These are phyloP conservation scores for Euplexia lucipara DNA, from an alignment of 2,888 invertebrate species.

Conservation along the genomic window DNA sequence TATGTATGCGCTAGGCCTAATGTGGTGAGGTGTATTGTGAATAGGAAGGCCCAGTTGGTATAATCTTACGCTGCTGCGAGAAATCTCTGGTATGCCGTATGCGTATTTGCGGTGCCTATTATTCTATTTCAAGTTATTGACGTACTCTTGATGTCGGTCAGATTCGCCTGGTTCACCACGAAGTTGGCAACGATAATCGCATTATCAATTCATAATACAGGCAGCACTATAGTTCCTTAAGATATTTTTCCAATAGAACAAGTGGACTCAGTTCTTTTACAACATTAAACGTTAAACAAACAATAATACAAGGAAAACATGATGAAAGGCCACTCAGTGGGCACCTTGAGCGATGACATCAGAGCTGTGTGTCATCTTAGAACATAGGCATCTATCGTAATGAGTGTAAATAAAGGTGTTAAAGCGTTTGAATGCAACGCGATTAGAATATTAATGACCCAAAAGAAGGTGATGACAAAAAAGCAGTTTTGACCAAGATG, in stretches of 20 bases:
- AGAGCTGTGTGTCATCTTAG: slow-evolving; percentile 59
- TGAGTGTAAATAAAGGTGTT: slow-evolving; percentile 49
- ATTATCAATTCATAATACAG: slow-evolving; percentile 39
- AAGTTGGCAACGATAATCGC: slow-evolving; percentile 24
- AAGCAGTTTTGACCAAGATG: not conserved
- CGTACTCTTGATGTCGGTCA: not conserved
- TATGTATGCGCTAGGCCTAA: no score
- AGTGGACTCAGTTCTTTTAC: slow-evolving; percentile 46
- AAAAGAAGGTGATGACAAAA: slow-evolving; percentile 22
- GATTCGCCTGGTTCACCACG: not conserved
- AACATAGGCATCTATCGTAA: slow-evolving; percentile 44
- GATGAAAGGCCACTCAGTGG: slow-evolving; percentile 71
- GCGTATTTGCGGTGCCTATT: slow-evolving; percentile 21
- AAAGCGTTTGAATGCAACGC: slow-evolving; percentile 20
- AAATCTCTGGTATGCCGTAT: slow-evolving; percentile 9
- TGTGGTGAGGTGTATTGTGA: slow-evolving; percentile 27
- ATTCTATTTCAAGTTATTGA: slow-evolving; percentile 2
- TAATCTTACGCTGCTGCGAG: slow-evolving; percentile 7
- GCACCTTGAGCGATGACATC: slow-evolving; percentile 80
- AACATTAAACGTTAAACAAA: slow-evolving; percentile 49
- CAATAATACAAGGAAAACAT: slow-evolving; percentile 72
- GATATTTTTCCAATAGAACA: slow-evolving; percentile 40
- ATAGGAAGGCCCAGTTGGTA: slow-evolving; percentile 11
- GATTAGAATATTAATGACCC: slow-evolving; percentile 26
- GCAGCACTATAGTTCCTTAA: slow-evolving; percentile 21